Evolutionary conservation across 2,113 vertebrate species (phyloP), one percentile per base, ranked within the genome.

Genomic region (Zosterops japonicus): DNA sequence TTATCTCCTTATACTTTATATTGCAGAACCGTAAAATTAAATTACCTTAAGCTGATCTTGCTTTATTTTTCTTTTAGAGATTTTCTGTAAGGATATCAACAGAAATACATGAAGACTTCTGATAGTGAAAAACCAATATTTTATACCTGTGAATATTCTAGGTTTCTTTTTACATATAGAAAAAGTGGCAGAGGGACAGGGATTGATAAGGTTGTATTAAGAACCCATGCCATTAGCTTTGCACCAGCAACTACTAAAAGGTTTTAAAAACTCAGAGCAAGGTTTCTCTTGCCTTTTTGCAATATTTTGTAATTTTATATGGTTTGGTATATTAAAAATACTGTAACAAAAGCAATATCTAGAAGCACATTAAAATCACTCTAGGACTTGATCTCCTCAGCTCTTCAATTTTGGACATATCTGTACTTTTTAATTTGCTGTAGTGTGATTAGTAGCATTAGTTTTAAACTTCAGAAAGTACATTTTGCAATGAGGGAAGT

Each of bases 51-150:
- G 5, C 11, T 93, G 39, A 92, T 91, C n/a, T 91, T 70, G 2
- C 39, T 94, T 93, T 83, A 7, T 96, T 94, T 95, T 91, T 85
- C 50, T 95, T 96, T 46, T 64, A 98, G 97, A 87, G 64, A 90
- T n/a, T 96, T 89, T 94, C 93, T 57, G 33, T 98, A 67, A 95
- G 81, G 60, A 94, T 97, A 96, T 93, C 94, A 69, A 93, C 94
- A 96, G 97, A 98, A 96, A 94, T 98, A 57, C 61, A 78, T 53
- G 93, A 96, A 92, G 94, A 95, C 14, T 72, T 57, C 46, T 93
- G 95, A 82, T 82, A 81, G 46, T 46, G 50, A 41, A 78, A 56
- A 56, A 35, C 63, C 71, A 84, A 50, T 36, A 11, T 89, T 96
- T 60, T 50, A 16, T 90, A 50, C 80, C 47, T 44, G 69, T 50